These are phyloP conservation scores for Megalurothrips usitatus DNA, from an alignment of 2,888 invertebrate genomes.

Conservation along the genomic window DNA sequence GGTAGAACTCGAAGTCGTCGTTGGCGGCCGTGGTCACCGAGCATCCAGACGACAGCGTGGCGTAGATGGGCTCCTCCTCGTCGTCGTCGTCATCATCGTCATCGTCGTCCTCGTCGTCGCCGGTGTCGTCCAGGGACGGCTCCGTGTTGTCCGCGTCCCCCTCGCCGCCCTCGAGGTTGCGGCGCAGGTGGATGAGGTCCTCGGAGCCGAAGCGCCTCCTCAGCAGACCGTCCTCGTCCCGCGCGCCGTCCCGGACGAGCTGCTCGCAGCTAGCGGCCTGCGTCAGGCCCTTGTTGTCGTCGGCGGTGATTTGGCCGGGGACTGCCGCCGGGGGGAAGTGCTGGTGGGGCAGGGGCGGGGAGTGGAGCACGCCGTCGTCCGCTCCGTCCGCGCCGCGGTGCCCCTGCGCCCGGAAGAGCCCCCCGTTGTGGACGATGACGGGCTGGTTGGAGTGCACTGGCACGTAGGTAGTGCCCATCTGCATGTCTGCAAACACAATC, in stretches of 20 bases:
- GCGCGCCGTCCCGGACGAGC: not conserved
- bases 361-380: not conserved
- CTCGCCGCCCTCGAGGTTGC: constrained; percentile 39
- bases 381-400: not conserved
- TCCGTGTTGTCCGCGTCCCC: not conserved
- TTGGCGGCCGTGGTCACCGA: constrained; percentile 61
- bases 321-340: constrained; percentile 33
- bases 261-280: constrained; percentile 27
- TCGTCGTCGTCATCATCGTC: constrained; percentile 45
- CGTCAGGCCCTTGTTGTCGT: constrained; percentile 42
- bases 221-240: constrained; percentile 30
- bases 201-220: constrained; percentile 42
- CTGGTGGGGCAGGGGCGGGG: not conserved
- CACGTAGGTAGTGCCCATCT: constrained; percentile 12
- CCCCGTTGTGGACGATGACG: constrained; percentile 17
- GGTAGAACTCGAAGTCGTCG: constrained; percentile 60
- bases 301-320: not conserved
- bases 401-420: not conserved
- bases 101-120: constrained; percentile 34
- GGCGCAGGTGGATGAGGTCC: constrained; percentile 45
- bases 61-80: constrained; percentile 48
- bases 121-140: constrained; percentile 31
- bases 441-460: constrained; percentile 20
- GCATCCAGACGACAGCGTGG: constrained; percentile 46
- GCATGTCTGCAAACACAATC: not conserved